A percentile compares a stretch with the other conserved stretches of the same genome.
phyloP scores from a whole-genome alignment of 2,113 vertebrate species.

The Pterophyllum scalare region DNA sequence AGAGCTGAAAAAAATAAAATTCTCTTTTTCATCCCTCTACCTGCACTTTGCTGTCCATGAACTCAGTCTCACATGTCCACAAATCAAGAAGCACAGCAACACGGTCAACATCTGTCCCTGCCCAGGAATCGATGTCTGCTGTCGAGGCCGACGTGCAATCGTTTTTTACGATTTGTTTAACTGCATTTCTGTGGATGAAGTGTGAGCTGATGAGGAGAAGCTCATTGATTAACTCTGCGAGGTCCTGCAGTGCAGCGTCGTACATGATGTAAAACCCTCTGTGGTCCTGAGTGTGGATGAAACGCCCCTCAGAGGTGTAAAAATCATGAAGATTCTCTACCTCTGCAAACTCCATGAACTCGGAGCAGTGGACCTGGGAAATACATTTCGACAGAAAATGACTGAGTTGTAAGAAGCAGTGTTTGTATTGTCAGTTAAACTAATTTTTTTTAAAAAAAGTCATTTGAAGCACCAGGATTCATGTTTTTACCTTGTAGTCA shows the following conservation, averaged over 20 bases:
- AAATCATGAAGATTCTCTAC: conserved; percentile 82
- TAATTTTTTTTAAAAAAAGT: fast-evolving
- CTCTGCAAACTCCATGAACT: conserved; percentile 82
- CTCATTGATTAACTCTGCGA: conserved; percentile 75
- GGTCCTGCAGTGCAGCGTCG: conserved; percentile 77
- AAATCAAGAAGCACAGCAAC: conserved; percentile 80
- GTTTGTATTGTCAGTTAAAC: neutral
- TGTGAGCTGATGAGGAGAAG: conserved; percentile 79
- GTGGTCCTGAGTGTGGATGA: conserved; percentile 79
- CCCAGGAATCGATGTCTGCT: conserved; percentile 47
- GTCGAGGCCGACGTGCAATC: neutral
- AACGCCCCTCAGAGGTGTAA: conserved; percentile 66
- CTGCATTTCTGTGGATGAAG: conserved; percentile 75
- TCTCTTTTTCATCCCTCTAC: conserved; percentile 49
- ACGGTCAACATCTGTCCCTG: conserved; percentile 66
- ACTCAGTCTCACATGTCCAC: conserved; percentile 80
- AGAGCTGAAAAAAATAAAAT: neutral
- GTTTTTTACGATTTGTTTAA: neutral
- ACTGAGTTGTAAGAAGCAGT: neutral
- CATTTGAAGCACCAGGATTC: neutral
- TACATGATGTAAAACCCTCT: conserved; percentile 74
- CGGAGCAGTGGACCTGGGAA: conserved; percentile 68
- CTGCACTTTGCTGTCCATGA: conserved; percentile 81
- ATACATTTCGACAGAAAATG: neutral
- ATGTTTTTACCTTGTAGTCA: conserved; percentile 76